phyloP scores from a whole-genome alignment of 1,140 invertebrate species.

The Medauroidea extradentata region DNA sequence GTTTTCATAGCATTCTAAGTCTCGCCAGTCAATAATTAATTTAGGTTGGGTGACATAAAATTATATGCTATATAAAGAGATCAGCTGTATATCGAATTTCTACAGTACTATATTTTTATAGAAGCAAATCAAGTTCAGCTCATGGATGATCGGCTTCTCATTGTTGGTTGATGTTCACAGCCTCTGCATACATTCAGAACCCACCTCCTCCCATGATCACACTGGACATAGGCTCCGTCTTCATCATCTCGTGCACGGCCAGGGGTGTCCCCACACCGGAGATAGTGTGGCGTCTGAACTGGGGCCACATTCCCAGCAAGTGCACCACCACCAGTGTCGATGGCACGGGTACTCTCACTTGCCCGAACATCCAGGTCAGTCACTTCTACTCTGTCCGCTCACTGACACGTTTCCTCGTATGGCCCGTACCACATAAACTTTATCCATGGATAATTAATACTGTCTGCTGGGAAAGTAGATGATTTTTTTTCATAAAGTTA shows the following conservation, averaged over 20 bases:
- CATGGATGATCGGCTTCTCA: no score
- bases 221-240: slow-evolving; percentile 63
- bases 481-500: no score
- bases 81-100: no score
- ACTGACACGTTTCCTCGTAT: no score
- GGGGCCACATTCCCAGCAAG: slow-evolving; percentile 90
- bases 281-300: slow-evolving; percentile 94
- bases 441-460: no score
- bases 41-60: background rate
- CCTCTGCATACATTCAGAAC: slow-evolving; percentile 57
- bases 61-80: background rate
- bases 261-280: slow-evolving; percentile 85
- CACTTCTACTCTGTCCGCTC: background rate
- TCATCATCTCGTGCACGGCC: slow-evolving; percentile 80
- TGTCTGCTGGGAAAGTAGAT: no score
- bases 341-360: slow-evolving; percentile 78
- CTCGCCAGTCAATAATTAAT: no score
- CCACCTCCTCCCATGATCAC: slow-evolving; percentile 65
- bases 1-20: no score
- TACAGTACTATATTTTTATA: no score
- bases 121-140: no score
- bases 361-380: slow-evolving; percentile 62
- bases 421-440: no score
- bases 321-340: slow-evolving; percentile 68
- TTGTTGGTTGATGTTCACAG: no score